These are phyloP conservation scores for Zalophus californianus DNA, from an alignment of 2,797 vertebrate species.

Conservation along the genomic window DNA sequence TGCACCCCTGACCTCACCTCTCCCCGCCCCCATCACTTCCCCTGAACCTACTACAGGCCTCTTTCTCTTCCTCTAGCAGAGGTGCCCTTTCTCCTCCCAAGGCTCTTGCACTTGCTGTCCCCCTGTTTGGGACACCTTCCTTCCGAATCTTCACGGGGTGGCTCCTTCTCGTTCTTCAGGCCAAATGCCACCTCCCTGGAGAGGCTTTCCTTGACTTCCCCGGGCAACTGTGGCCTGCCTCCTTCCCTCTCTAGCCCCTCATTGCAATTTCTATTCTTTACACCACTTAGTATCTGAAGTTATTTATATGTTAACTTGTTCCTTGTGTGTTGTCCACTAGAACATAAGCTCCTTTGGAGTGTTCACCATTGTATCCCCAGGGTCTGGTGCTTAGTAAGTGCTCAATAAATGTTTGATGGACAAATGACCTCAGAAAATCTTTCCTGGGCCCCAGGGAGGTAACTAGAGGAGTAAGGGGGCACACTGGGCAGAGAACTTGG, in stretches of 20 bases:
- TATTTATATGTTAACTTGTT: conserved; percentile 37
- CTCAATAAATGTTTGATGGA: conserved; percentile 42
- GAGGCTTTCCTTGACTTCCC: background rate
- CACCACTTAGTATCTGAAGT: background rate
- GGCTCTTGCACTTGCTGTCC: background rate
- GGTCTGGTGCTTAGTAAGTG: conserved; percentile 27
- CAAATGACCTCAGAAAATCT: conserved; percentile 10
- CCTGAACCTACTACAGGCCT: background rate
- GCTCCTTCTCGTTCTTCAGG: background rate
- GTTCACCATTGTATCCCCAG: background rate
- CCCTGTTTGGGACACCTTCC: background rate
- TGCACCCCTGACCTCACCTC: background rate
- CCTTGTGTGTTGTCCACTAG: background rate
- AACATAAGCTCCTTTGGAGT: conserved; percentile 8
- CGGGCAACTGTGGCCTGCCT: background rate
- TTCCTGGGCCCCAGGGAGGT: background rate
- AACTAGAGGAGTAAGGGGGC: background rate
- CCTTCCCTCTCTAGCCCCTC: background rate
- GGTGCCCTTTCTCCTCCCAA: background rate
- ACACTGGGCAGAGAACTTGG: background rate
- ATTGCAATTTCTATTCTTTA: conserved; percentile 38
- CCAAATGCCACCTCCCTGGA: background rate
- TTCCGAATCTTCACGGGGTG: background rate
- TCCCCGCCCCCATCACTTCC: accelerated
- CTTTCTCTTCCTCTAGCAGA: background rate